A percentile compares a stretch with the other conserved stretches of the same genome.
These are phyloP conservation scores for Trichonephila clavipes DNA, from an alignment of 1,140 invertebrate genomes.

Conservation along the genomic window DNA sequence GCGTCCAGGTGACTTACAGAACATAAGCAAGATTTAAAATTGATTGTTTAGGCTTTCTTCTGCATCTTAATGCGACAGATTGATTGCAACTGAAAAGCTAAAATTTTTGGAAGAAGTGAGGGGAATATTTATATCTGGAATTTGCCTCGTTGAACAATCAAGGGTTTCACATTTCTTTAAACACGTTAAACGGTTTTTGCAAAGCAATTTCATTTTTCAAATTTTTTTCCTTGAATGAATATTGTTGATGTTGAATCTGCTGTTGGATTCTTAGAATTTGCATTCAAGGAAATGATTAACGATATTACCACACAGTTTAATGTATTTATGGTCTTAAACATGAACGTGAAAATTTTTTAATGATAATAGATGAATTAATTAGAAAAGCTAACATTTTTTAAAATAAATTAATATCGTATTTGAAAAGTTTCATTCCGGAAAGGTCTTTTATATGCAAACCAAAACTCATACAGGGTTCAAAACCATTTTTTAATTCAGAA, in stretches of 20 bases:
- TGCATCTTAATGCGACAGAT: neutral
- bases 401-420: too few species aligned
- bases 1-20: neutral
- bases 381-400: too few species aligned
- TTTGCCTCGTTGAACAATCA: too few species aligned
- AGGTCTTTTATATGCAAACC: too few species aligned
- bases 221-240: neutral
- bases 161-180: too few species aligned
- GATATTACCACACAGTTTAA: too few species aligned
- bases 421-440: too few species aligned
- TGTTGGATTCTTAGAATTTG: neutral
- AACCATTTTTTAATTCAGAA: too few species aligned
- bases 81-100: neutral
- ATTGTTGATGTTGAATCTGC: neutral
- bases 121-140: neutral
- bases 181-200: neutral
- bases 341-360: too few species aligned
- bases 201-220: neutral
- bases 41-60: neutral
- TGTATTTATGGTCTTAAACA: too few species aligned
- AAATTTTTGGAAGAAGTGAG: neutral
- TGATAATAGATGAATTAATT: too few species aligned
- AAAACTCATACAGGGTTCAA: too few species aligned
- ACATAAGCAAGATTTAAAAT: neutral
- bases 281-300: neutral